Evolutionary conservation across 2,113 vertebrate genomes (phyloP), one percentile per base, ranked within the genome.

Genomic region (Bufo gargarizans): DNA sequence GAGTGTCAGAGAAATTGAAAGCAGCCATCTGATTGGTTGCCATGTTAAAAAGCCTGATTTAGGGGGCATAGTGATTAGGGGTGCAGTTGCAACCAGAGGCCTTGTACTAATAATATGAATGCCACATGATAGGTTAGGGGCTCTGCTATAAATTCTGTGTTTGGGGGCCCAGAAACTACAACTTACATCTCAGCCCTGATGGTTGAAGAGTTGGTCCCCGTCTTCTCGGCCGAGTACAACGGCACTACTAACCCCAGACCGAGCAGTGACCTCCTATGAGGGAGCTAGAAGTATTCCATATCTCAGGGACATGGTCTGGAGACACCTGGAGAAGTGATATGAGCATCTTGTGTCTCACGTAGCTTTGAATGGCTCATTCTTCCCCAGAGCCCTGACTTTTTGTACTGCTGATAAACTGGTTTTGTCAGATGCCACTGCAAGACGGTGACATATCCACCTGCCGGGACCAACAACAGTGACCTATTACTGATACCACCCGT

Each of bases 371-470:
- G 6, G 16, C 58, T 82, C 58, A 65, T 82, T 45, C 58, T 19
- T 82, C 80, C 58, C 80, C 63, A 19, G 72, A 50, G 72, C 72
- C 16, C 17, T 49, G 72, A 50, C 72, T 74, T 74, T 17, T 74
- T 74, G 17, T 74, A 47, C 45, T 10, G 72, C 49, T 83, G 17
- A 76, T 76, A 20, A 49, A 76, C 72, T 76, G 43, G 9, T 74
- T 76, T 47, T 85, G 83, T 85, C 63, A 85, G 69, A 85, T 10
- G 69, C 55, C 13, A 53, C 6, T 45, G 12, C 43, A 22, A 85
- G 83, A 58, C 9, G 69, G 53, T 72, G 69, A 76, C 78, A 80
- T 76, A 85, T 55, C 22, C 50, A 33, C 67, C 53, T 59, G 55
- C 71, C 5, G 55, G 67, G 55, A 56, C 83, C 53, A 17, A 16